Evolutionary conservation across 2,888 invertebrate species (phyloP).

Genomic region (Drosophila koepferae): DNA sequence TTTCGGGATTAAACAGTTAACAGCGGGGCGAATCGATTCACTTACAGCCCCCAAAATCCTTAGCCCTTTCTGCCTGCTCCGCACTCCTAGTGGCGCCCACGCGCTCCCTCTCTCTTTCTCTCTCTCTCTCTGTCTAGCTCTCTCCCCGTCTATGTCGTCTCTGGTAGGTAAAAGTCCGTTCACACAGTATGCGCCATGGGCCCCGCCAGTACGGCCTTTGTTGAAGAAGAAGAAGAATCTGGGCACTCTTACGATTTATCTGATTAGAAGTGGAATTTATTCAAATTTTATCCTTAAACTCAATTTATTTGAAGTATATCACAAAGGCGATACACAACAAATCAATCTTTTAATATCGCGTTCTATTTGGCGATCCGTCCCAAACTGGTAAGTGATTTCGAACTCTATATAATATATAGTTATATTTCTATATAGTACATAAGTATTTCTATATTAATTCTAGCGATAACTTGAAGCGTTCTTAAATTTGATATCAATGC

Average conservation of each 20-base stretch:
- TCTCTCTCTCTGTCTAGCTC: background rate
- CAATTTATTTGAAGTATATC: conserved; percentile 50
- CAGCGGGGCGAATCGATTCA: conserved; percentile 24
- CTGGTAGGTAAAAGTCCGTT: conserved; percentile 6
- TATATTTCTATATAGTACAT: background rate
- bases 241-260: conserved; percentile 14
- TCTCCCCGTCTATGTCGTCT: background rate
- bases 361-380: conserved; percentile 6
- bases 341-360: conserved; percentile 28
- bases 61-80: background rate
- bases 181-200: background rate
- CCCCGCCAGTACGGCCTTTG: conserved; percentile 10
- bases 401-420: background rate
- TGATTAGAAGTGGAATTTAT: conserved; percentile 23
- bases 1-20: conserved; percentile 16
- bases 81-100: background rate
- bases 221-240: conserved; percentile 11
- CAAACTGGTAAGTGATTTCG: background rate
- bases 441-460: background rate
- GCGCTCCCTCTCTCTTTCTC: background rate
- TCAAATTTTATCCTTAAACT: conserved; percentile 21
- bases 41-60: conserved; percentile 3
- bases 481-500: conserved; percentile 21
- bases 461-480: background rate
- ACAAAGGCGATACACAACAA: conserved; percentile 39